Evolutionary conservation across 2,888 invertebrate genomes (phyloP), one percentile per base, ranked within the genome.

Genomic region (Galerucella nymphaeae): DNA sequence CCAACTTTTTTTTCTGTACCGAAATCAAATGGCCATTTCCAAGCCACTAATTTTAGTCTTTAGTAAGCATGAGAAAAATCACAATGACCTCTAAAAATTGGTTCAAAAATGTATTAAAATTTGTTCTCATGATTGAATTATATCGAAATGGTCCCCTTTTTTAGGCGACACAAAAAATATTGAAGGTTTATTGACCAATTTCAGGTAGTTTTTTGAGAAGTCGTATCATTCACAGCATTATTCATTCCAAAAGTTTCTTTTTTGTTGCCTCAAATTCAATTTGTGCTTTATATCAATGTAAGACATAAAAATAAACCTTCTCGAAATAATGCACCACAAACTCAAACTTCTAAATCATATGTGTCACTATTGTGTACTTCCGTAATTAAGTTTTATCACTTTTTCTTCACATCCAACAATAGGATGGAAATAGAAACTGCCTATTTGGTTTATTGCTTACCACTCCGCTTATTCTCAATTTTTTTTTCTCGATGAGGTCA

Each of bases 301-400:
- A 13, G 11, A 8, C 59, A 66, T 66, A 66, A 66, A 58, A 66
- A 58, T 66, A 58, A 66, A 66, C 58, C 58, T 18, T 23, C 23
- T 23, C 58, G 2, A 8, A 20, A 41, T 20, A 45, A 55, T 9
- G 14, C 58, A 45, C 30, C 30, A 65, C 65, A 57, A 57, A 66
- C 41, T 58, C 4, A 20, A 66, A 58, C 58, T 66, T 23, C 23
- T 20, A 50, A 55, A 30, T 65, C 16, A 23, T 23, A n/a, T 65
- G 23, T 41, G 41, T 66, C 16, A n/a, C n/a, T n/a, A 55, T 55
- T 58, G 66, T 66, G 23, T 42, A 14, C 61, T 16, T 64, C 18
- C 50, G 71, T 58, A 71, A 71, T 66, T 71, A 53, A 53, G 18
- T 71, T 71, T 71, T 66, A 71, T 71, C 65, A 70, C 70, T 59